Conservation (phyloP, 2,113 vertebrate genomes). For the Willisornis vidua region DNA sequence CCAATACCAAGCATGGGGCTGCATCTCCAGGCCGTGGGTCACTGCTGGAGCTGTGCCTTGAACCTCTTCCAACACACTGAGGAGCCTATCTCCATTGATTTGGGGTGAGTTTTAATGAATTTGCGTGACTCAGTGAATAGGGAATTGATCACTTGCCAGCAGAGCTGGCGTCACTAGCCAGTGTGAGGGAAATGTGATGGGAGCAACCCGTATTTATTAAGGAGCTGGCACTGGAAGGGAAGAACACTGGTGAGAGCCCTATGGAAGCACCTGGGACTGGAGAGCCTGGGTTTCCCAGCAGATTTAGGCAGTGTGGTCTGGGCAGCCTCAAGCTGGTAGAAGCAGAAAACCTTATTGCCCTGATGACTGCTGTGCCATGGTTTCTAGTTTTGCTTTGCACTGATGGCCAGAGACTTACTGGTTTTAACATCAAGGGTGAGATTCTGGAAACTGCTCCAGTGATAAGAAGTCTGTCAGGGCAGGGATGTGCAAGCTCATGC, state of each 20-base stretch:
- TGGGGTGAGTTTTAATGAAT: background rate
- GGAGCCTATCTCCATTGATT: background rate
- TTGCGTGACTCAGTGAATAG: background rate
- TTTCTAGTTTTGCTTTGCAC: background rate
- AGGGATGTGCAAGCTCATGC: background rate
- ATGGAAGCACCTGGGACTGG: accelerated
- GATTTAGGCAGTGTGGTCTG: background rate
- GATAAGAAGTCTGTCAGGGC: background rate
- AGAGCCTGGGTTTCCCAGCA: background rate
- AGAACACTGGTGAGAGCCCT: background rate
- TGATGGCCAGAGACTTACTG: background rate
- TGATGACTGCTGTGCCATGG: background rate
- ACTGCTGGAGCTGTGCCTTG: background rate
- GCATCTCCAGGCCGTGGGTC: background rate
- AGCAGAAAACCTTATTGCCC: background rate
- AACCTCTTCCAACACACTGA: accelerated
- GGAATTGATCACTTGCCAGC: background rate
- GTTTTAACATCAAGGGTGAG: background rate
- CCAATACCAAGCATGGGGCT: background rate
- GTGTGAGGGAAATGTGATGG: background rate
- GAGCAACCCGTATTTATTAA: background rate
- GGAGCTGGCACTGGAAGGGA: background rate
- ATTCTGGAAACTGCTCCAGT: background rate
- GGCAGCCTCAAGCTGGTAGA: background rate
- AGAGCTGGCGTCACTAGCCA: background rate